These are phyloP conservation scores for Gracilinanus agilis DNA, from an alignment of 2,113 vertebrate species.

Conservation along the genomic window DNA sequence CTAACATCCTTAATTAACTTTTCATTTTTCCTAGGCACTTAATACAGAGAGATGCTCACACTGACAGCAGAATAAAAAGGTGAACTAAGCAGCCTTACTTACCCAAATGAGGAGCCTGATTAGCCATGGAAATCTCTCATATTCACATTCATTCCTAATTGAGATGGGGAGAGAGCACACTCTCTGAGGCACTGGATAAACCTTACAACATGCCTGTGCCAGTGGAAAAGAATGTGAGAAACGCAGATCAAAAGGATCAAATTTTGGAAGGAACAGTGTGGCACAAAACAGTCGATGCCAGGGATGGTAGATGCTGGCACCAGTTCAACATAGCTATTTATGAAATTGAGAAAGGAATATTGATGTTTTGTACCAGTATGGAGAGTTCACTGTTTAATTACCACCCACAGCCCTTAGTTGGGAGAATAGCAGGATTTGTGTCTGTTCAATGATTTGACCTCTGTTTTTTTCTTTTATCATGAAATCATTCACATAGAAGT, in stretches of 20 bases:
- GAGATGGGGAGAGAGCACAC: conserved; percentile 50
- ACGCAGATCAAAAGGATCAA: conserved; percentile 51
- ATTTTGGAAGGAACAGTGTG: conserved; percentile 47
- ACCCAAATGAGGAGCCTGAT: conserved; percentile 18
- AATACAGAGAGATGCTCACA: background rate
- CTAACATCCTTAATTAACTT: background rate
- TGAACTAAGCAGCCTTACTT: conserved; percentile 21
- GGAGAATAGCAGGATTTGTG: conserved; percentile 73
- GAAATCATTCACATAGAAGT: conserved; percentile 48
- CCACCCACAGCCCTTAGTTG: conserved; percentile 71
- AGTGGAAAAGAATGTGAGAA: conserved; percentile 59
- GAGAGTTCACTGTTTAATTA: conserved; percentile 82
- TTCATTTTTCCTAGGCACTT: background rate
- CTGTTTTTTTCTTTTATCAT: conserved; percentile 62
- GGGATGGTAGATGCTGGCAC: conserved; percentile 60
- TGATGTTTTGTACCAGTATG: conserved; percentile 72
- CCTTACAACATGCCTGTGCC: conserved; percentile 43
- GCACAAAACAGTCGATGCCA: conserved; percentile 79
- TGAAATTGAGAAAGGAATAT: conserved; percentile 81
- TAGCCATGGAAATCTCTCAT: background rate
- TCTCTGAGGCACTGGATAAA: conserved; percentile 23
- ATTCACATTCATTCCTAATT: conserved; percentile 38
- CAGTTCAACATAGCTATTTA: conserved; percentile 78
- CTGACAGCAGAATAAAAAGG: background rate
- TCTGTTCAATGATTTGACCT: conserved; percentile 71